phyloP scores from a whole-genome alignment of 2,888 invertebrate species.

The Leptogaster cylindrica region DNA sequence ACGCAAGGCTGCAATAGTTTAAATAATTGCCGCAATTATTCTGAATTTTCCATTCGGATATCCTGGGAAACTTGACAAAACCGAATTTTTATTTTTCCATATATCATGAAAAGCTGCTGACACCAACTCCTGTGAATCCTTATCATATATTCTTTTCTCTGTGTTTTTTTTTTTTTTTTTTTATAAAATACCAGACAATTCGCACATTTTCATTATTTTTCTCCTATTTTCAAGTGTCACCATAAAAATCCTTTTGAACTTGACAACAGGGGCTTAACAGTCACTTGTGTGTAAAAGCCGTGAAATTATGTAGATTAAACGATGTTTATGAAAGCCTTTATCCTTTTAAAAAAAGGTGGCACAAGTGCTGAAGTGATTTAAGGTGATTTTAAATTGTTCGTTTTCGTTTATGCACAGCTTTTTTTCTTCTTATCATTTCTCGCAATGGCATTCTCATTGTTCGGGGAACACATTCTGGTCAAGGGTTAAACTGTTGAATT shows the following conservation, averaged over 20 bases:
- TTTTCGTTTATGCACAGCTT: no score
- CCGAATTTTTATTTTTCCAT: constrained; percentile 2
- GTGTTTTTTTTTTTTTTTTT: no score
- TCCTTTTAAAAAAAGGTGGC: constrained; percentile 27
- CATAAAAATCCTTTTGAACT: constrained; percentile 40
- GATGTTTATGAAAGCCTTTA: constrained; percentile 10
- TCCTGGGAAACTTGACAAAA: background rate
- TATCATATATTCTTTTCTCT: no score
- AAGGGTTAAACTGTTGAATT: no score
- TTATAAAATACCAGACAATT: constrained; percentile 20
- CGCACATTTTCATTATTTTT: constrained; percentile 38
- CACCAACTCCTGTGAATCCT: background rate
- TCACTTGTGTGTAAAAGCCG: constrained; percentile 40
- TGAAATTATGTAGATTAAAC: constrained; percentile 40
- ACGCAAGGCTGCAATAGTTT: constrained; percentile 31
- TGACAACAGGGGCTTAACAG: constrained; percentile 38
- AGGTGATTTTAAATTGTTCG: no score
- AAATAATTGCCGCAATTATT: constrained; percentile 29
- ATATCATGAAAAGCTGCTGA: constrained; percentile 9
- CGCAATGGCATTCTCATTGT: no score
- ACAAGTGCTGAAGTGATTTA: constrained; percentile 33
- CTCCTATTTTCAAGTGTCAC: constrained; percentile 32
- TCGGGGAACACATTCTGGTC: no score
- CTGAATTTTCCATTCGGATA: background rate
- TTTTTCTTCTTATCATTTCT: no score